Evolutionary conservation across 2,888 invertebrate genomes (phyloP).

Genomic region (Xanthostigma xanthostigma): DNA sequence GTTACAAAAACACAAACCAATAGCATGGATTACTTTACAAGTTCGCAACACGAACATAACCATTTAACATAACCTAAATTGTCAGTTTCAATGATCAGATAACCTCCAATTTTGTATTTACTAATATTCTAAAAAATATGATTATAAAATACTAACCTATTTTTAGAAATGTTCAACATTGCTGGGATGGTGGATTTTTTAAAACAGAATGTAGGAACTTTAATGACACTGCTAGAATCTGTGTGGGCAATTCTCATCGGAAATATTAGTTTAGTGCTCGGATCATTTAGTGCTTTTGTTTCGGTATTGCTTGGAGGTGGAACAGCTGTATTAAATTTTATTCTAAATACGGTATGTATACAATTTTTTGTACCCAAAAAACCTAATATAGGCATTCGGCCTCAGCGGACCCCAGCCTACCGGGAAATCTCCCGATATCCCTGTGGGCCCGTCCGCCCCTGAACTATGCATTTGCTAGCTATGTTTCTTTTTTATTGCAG

Average conservation of each 20-base stretch:
- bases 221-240: constrained; percentile 73
- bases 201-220: constrained; percentile 78
- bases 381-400: too few species aligned
- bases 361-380: constrained; percentile 7
- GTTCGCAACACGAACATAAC: too few species aligned
- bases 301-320: constrained; percentile 80
- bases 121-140: too few species aligned
- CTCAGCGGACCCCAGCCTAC: too few species aligned
- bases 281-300: constrained; percentile 72
- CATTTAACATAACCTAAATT: too few species aligned
- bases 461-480: background rate
- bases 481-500: constrained; percentile 33
- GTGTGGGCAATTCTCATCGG: constrained; percentile 85
- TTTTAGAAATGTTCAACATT: constrained; percentile 53
- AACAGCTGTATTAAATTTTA: constrained; percentile 76
- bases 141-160: background rate
- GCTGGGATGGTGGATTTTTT: constrained; percentile 65
- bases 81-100: too few species aligned
- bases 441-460: too few species aligned
- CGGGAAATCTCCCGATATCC: too few species aligned
- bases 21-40: too few species aligned
- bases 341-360: constrained; percentile 59
- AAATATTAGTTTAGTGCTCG: constrained; percentile 74
- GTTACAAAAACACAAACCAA: too few species aligned
- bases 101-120: too few species aligned